Percentiles rank a stretch among this genome's conserved stretches.
phyloP scores from a whole-genome alignment of 2,888 invertebrate species.

The Plebejus melissa region DNA sequence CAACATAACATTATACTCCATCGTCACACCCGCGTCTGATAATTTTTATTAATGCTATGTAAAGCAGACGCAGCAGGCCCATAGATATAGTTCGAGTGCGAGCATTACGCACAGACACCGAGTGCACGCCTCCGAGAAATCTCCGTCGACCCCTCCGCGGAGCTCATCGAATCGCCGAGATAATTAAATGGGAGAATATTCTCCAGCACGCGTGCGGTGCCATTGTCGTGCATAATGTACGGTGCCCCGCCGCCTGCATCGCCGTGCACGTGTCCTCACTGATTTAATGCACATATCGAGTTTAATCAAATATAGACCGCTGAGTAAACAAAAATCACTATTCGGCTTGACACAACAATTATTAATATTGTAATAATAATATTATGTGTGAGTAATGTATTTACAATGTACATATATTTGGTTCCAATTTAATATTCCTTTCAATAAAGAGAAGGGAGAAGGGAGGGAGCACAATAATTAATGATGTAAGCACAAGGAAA shows the following conservation, averaged over 20 bases:
- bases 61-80: neutral
- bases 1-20: neutral
- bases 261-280: neutral
- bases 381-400: too few species aligned
- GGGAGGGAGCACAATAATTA: neutral
- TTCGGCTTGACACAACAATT: neutral
- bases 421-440: neutral
- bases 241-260: neutral
- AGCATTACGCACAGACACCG: neutral
- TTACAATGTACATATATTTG: neutral
- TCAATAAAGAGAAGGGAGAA: neutral
- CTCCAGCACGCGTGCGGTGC: neutral
- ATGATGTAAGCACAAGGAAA: neutral
- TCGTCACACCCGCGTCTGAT: neutral
- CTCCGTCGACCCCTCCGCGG: neutral
- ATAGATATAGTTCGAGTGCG: neutral
- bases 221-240: neutral
- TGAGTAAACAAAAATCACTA: neutral
- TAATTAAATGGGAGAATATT: constrained; percentile 5
- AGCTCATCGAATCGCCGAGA: neutral
- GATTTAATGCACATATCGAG: constrained; percentile 1
- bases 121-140: neutral
- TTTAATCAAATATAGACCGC: constrained; percentile 1
- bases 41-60: neutral
- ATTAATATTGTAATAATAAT: too few species aligned